Base-by-base conservation (phyloP, 2,888 invertebrate species). In the Pemphredon lugubris region DNA sequence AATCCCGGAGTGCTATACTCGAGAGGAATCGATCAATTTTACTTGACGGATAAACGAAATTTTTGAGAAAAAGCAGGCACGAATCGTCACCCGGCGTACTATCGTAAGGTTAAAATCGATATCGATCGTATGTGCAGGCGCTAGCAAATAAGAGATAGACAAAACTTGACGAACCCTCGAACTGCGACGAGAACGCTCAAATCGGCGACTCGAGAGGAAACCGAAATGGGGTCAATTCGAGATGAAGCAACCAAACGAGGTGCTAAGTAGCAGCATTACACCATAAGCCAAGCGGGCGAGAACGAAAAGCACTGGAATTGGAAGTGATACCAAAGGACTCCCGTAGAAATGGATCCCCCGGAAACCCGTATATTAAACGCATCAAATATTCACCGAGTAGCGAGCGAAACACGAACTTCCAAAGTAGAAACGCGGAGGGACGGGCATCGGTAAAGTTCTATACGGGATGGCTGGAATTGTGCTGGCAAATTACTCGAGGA, bases 401-500 rank as follows among this genome's bases (percentile, higher is more conserved):
- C 37, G 13, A 16, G 5, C 20, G 21, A 2, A 18, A 34, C n/a
- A 21, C 44, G 23, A 39, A 34, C 44, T 54, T 67, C 42, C 58
- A 14, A 7, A 6, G 6, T 5, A 45, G 66, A 51, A 45, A 63
- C 20, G 69, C 18, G 57, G 53, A 58, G n/a, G n/a, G 44, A 34
- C 32, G 69, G 51, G 51, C 30, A 16, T 50, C 30, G 37, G 23
- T 13, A 9, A 30, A 30, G 7, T 30, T 30, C 9, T 9, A 30
- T 9, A 30, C 6, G 30, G 9, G 30, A 30, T 9, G 9, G 6
- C 6, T 30, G 30, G 14, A 61, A 61, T 44, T 47, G 1, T 30
- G 26, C 13, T 16, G 47, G 61, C 18, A 37, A 63, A 54, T 69
- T 58, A 58, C 42, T 51, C 5, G 18, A 16, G 50, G 45, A 68